Conservation (phyloP, 2,888 invertebrate genomes). For the Operophtera brumata region DNA sequence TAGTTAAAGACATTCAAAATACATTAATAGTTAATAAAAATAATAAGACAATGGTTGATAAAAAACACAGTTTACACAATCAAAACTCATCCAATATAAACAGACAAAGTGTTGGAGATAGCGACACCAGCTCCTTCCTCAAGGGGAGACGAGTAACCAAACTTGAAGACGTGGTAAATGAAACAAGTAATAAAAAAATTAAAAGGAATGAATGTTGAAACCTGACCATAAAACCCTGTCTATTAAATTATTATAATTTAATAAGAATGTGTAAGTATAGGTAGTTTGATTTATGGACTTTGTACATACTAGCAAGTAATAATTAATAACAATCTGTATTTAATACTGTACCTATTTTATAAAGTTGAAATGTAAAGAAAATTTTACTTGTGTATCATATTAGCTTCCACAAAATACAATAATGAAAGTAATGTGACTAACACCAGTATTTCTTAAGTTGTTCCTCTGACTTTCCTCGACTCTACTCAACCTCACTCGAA, state of each 20-base stretch:
- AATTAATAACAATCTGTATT: constrained; percentile 69
- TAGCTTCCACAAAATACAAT: constrained; percentile 72
- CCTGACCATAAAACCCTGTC: constrained; percentile 56
- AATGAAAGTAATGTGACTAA: constrained; percentile 53
- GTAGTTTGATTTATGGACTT: constrained; percentile 56
- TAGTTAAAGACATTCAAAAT: constrained; percentile 78
- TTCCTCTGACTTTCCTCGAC: too few species aligned
- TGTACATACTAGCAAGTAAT: constrained; percentile 75
- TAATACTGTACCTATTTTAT: constrained; percentile 77
- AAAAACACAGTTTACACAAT: constrained; percentile 76
- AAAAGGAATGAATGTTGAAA: constrained; percentile 75
- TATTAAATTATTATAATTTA: constrained; percentile 75
- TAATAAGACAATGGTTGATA: constrained; percentile 73
- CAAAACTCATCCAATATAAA: constrained; percentile 72
- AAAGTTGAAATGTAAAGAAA: constrained; percentile 69
- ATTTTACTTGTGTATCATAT: constrained; percentile 71
- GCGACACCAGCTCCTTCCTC: constrained; percentile 68
- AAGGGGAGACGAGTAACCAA: constrained; percentile 69
- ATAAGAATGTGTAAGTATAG: constrained; percentile 59
- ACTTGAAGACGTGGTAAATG: constrained; percentile 69
- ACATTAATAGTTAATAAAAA: constrained; percentile 75
- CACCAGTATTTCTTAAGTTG: too few species aligned
- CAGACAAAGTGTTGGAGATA: constrained; percentile 66
- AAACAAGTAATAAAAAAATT: constrained; percentile 72
- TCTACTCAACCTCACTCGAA: too few species aligned